Evolutionary conservation across 1,140 invertebrate species (phyloP), one percentile per base, ranked within the genome.

Genomic region (Steinernema khuongi): DNA sequence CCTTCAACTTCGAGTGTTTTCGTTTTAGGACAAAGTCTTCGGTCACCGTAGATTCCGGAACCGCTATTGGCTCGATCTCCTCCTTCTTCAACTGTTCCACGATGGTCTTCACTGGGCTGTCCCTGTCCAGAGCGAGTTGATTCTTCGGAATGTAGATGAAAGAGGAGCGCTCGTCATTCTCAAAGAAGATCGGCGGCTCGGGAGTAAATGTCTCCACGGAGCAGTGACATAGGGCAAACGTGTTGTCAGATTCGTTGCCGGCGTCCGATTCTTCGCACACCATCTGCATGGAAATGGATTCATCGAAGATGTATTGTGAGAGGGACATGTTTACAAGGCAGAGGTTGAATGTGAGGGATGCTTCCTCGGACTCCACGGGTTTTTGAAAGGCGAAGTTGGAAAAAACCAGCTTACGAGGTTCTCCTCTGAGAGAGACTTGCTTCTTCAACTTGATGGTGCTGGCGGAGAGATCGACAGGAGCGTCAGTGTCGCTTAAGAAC

Each of bases 261-360:
- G 72, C 71, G 31, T 82, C 81, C 7, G 74, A 80, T 69, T 81
- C 80, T 67, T 82, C 77, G 72, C 81, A 80, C 22, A 80, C 30
- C 79, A 81, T 81, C 66, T 81, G 78, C 19, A 81, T 71, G 1
- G 79, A 81, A 4, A 50, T 28, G 0, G 50, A 31, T 32, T 80
- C 79, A 19, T 78, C 79, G 11, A 70, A 60, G 26, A 78, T 68
- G 28, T 75, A 67, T 22, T 78, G 78, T 4, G 50, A 60, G 11
- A 60, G 50, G 11, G 50, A 60, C 50, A 60, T 60, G 50, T 60
- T 60, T 4, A 60, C 50, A 14, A 60, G 22, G 19, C 50, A 60
- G 50, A 60, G 50, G 50, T 60, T 60, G 22, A 60, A 60, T 7
- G 50, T 60, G 7, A 60, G 7, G 4, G 50, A n/a, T 7, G 50